A percentile compares a stretch with the other conserved stretches of the same genome.
phyloP scores from a whole-genome alignment of 1,140 invertebrate species.

The Agrypnia vestita region DNA sequence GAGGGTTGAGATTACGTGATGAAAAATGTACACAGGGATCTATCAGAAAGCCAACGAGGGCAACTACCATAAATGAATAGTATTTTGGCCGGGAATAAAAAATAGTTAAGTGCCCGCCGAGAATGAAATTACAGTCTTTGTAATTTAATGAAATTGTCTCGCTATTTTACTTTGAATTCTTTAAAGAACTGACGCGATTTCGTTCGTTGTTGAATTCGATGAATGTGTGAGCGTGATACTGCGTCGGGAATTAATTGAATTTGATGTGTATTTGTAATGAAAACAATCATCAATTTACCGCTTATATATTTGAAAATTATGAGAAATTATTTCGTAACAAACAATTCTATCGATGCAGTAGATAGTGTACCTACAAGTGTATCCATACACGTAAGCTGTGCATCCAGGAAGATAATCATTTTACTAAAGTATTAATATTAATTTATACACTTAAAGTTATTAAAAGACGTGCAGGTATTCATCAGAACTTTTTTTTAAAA shows the following conservation, averaged over 20 bases:
- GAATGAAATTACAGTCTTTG: slow-evolving; percentile 10
- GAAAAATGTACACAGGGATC: neutral
- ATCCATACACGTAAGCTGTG: too few species aligned
- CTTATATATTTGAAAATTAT: slow-evolving; percentile 12
- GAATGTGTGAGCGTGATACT: slow-evolving; percentile 19
- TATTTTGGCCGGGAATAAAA: neutral
- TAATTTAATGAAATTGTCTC: slow-evolving; percentile 32
- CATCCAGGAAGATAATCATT: too few species aligned
- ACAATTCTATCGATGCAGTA: too few species aligned
- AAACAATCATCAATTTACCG: slow-evolving; percentile 20
- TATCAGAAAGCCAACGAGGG: slow-evolving; percentile 18
- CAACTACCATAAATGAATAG: slow-evolving; percentile 31
- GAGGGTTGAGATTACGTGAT: neutral
- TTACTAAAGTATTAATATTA: too few species aligned
- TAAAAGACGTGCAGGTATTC: too few species aligned
- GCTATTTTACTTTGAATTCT: slow-evolving; percentile 9
- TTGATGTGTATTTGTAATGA: neutral
- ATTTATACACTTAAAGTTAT: too few species aligned
- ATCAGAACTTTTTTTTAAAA: too few species aligned
- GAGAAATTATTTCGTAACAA: neutral
- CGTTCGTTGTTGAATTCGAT: neutral
- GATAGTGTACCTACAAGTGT: too few species aligned
- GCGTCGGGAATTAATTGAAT: slow-evolving; percentile 12
- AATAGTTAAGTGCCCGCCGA: slow-evolving; percentile 21
- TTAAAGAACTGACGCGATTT: neutral